A percentile compares a stretch with the other conserved stretches of the same genome.
Evolutionary conservation across 2,888 invertebrate species (phyloP).

Genomic region (Conistra vaccinii): DNA sequence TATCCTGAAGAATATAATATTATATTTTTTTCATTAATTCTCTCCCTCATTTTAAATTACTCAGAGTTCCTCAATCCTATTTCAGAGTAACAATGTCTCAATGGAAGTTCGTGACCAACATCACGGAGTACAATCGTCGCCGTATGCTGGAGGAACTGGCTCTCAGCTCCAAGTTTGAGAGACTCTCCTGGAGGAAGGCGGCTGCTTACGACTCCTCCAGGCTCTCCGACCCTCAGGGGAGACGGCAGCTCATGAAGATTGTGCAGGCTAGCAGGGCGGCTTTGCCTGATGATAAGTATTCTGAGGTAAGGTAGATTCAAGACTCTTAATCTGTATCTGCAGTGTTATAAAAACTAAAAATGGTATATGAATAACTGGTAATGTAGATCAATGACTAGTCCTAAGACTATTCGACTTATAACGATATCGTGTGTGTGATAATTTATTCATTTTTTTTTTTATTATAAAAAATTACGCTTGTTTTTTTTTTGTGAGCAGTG

Average conservation of each 20-base stretch:
- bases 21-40: background rate
- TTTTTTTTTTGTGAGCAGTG: too few species aligned
- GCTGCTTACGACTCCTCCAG: slow-evolving; percentile 93
- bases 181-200: slow-evolving; percentile 94
- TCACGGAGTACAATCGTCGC: slow-evolving; percentile 93
- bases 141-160: slow-evolving; percentile 94
- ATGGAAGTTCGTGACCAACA: slow-evolving; percentile 95
- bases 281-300: slow-evolving; percentile 93
- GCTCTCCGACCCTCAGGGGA: slow-evolving; percentile 92
- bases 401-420: too few species aligned
- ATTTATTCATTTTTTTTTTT: too few species aligned
- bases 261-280: slow-evolving; percentile 94
- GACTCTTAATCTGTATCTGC: too few species aligned
- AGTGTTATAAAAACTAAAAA: too few species aligned
- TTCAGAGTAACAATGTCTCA: slow-evolving; percentile 92
- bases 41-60: background rate
- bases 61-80: background rate
- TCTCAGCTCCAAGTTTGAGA: slow-evolving; percentile 93
- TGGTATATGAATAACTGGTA: too few species aligned
- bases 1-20: too few species aligned
- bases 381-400: too few species aligned
- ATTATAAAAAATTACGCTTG: too few species aligned
- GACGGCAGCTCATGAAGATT: slow-evolving; percentile 93
- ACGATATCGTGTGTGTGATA: too few species aligned
- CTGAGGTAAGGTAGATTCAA: too few species aligned